phyloP scores from a whole-genome alignment of 1,140 invertebrate genomes.

The Panulirus ornatus region DNA sequence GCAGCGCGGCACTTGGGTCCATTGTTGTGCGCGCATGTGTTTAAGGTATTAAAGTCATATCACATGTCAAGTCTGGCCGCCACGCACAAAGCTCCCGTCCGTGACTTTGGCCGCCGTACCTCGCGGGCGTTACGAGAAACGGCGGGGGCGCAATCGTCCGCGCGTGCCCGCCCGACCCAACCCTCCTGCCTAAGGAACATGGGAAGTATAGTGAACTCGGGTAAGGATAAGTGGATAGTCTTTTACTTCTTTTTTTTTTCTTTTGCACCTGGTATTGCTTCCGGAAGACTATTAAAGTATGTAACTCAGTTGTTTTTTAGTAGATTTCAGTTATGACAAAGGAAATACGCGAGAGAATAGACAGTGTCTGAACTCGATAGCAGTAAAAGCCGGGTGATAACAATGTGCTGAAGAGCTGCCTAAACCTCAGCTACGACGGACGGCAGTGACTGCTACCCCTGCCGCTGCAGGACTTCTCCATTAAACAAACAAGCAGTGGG shows the following conservation, averaged over 20 bases:
- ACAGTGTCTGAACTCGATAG: too few relatives aligned
- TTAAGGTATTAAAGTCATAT: constrained; percentile 72
- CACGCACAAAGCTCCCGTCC: constrained; percentile 41
- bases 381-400: too few relatives aligned
- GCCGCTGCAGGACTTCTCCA: too few relatives aligned
- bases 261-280: too few relatives aligned
- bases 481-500: constrained; percentile 32
- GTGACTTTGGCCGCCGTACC: constrained; percentile 30
- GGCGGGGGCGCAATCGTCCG: neutral
- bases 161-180: neutral
- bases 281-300: neutral
- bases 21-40: constrained; percentile 61
- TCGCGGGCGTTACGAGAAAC: neutral
- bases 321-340: too few relatives aligned
- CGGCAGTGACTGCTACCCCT: too few relatives aligned
- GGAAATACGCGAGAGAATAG: too few relatives aligned
- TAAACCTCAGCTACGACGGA: too few relatives aligned
- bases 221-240: neutral
- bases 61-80: constrained; percentile 63
- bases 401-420: too few relatives aligned
- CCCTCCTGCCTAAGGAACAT: neutral
- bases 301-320: too few relatives aligned
- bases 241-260: too few relatives aligned
- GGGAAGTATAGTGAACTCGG: neutral
- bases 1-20: neutral